Evolutionary conservation across 2,888 invertebrate species (phyloP), one percentile per base, ranked within the genome.

Genomic region (Notodonta dromedarius): DNA sequence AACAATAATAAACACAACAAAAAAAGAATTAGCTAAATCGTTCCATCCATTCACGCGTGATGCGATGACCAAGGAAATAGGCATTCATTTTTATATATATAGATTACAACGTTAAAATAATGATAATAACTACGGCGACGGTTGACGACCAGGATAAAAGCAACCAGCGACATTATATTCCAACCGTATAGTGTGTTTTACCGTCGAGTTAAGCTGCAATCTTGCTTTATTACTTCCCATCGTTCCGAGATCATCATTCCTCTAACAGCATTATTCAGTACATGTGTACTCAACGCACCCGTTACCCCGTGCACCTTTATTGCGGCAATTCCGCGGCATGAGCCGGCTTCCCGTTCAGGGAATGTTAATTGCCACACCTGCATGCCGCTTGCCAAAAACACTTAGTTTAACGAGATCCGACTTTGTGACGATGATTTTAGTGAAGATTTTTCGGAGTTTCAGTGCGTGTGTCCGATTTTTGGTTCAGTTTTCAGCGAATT

Each of bases 301-400:
- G 70, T 72, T 76, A 70, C 73, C 68, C 60, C 65, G 62, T 67
- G 71, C 71, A 72, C 69, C 71, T 77, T 82, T 79, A 79, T 71
- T 61, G 62, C 69, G 62, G 69, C 65, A 70, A 79, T 79, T 78
- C 75, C 71, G 72, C 66, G 67, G 67, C 74, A 69, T 67, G 59
- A 66, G 66, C 69, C 63, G 71, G 73, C 73, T 77, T 74, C 66
- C 76, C 76, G 66, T 73, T 71, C 77, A 81, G 76, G 73, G 64
- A 76, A 80, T 73, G 80, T 77, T 87, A 86, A 89, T 88, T 85
- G 84, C 77, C 76, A 66, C 77, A 82, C 84, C 83, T 83, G 80
- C 71, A 79, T 79, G 74, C 75, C 74, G 80, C 84, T 84, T 83
- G 80, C 83, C 78, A 79, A 80, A 85, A 84, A 82, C 79, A 84